Base-by-base conservation (phyloP, 2,113 vertebrate genomes). In the Crotalus viridis region DNA sequence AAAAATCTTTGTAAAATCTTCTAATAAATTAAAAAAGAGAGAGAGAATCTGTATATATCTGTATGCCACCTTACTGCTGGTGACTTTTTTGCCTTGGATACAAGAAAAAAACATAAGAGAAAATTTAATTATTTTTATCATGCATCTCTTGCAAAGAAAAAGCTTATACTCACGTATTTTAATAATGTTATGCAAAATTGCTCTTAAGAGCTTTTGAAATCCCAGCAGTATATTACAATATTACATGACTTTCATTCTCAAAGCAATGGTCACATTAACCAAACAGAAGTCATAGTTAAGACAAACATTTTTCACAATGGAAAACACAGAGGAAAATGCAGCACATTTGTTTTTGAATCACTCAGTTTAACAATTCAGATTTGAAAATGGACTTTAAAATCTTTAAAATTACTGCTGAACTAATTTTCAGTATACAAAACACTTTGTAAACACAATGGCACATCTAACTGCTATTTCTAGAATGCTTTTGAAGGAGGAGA, bases 381-480 rank as follows among this genome's bases (percentile, higher is more conserved):
- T 86, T 52, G 26, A 92, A 89, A 93, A 94, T 92, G 92, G 94
- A 55, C 28, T 90, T 93, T 51, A 61, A 48, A 81, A 93, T 69
- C 1, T 90, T 93, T 95, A 93, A 94, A 95, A 93, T 95, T 95
- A 95, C 93, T 94, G 89, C 94, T 92, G 86, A 85, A 85, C 92
- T 95, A 97, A 96, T 95, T 88, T 93, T 91, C 95, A 94, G 88
- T 93, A 88, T 91, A 96, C 94, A 96, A 95, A 96, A 95, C 95
- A 93, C 96, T 94, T 96, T 96, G 92, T 28, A 91, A 96, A 93
- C 90, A 90, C 93, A 93, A 87, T 88, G 93, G 91, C 93, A 96
- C 94, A 96, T 97, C 94, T 94, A 96, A 95, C 96, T 95, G 96
- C 96, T 97, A 96, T 97, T 97, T 97, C 96, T 95, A 97, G 97